Evolutionary conservation across 2,797 vertebrate genomes (phyloP).

Genomic region (Typhlichthys eigenmanni): DNA sequence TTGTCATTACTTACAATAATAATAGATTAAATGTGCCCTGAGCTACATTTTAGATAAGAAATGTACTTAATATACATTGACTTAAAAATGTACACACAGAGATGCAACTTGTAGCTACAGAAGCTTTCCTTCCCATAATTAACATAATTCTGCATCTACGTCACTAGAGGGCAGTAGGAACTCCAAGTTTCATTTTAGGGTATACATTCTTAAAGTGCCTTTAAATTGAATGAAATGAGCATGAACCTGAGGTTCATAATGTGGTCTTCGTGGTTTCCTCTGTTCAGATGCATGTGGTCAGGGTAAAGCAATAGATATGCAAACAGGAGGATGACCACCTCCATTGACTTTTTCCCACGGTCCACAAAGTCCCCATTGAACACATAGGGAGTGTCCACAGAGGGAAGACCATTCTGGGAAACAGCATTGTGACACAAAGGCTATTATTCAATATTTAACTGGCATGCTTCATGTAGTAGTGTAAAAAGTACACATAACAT

Average conservation of each 20-base stretch:
- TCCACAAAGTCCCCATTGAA: conserved; percentile 99
- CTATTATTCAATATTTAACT: background rate
- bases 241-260: conserved; percentile 92
- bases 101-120: too few species aligned
- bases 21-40: too few species aligned
- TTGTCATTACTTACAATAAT: background rate
- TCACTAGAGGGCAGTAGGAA: background rate
- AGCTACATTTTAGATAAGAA: too few species aligned
- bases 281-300: conserved; percentile 89
- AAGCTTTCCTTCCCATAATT: too few species aligned
- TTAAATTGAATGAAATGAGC: background rate
- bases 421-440: background rate
- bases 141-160: too few species aligned
- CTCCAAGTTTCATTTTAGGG: background rate
- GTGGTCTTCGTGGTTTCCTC: conserved; percentile 97
- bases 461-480: too few species aligned
- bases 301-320: conserved; percentile 91
- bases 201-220: conserved; percentile 10
- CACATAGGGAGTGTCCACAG: conserved; percentile 86
- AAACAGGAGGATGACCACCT: conserved; percentile 90
- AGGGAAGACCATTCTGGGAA: conserved; percentile 92
- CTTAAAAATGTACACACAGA: too few species aligned
- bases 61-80: too few species aligned
- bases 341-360: conserved; percentile 90
- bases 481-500: too few species aligned